A percentile compares a stretch with the other conserved stretches of the same genome.
Evolutionary conservation across 2,113 vertebrate genomes (phyloP).

Genomic region (Corapipo altera): DNA sequence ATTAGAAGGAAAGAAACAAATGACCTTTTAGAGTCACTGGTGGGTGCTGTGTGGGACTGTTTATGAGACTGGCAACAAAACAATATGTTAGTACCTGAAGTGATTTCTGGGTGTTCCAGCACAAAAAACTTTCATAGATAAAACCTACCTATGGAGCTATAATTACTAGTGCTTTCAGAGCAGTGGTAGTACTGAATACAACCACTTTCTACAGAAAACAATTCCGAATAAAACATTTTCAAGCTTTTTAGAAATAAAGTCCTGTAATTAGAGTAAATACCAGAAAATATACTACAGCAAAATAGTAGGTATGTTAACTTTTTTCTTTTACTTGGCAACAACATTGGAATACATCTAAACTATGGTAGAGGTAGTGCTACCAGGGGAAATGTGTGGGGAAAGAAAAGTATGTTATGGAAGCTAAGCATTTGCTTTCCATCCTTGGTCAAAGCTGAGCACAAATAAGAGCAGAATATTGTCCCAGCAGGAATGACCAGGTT

Average conservation of each 20-base stretch:
- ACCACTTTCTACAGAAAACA: neutral
- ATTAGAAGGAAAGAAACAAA: neutral
- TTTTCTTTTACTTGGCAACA: neutral
- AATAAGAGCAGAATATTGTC: neutral
- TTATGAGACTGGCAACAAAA: neutral
- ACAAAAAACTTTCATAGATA: neutral
- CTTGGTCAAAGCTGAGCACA: neutral
- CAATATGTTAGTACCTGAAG: neutral
- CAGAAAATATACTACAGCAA: neutral
- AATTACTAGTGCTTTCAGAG: neutral
- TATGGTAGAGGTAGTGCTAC: neutral
- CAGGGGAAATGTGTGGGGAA: neutral
- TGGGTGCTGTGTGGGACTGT: neutral
- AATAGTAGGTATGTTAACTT: neutral
- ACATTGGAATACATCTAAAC: neutral
- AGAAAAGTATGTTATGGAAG: neutral
- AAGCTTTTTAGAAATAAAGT: neutral
- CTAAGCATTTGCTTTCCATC: neutral
- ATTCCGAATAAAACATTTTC: neutral
- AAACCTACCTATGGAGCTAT: neutral
- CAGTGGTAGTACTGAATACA: neutral
- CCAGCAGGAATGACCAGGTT: neutral
- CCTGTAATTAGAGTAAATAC: neutral
- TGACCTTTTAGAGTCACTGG: neutral
- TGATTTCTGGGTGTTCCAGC: neutral